These are phyloP conservation scores for Sinocyclocheilus maitianheensis DNA, from an alignment of 2,113 vertebrate genomes.

Conservation along the genomic window DNA sequence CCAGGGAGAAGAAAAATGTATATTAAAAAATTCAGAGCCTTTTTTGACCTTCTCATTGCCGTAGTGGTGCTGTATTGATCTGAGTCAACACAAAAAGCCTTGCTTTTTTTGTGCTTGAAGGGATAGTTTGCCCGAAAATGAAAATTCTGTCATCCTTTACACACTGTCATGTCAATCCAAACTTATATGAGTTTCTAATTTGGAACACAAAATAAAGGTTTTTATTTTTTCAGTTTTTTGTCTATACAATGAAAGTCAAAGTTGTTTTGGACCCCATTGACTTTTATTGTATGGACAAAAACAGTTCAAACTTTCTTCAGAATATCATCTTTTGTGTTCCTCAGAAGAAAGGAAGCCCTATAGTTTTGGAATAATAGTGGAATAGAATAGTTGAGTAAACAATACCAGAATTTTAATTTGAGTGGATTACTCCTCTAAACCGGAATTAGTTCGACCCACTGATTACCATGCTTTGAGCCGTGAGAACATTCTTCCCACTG, in stretches of 20 bases:
- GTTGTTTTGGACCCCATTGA: not conserved
- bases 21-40: not conserved
- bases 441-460: conserved; percentile 54
- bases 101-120: conserved; percentile 27
- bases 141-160: not conserved
- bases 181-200: not conserved
- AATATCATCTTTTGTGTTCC: not conserved
- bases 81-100: conserved; percentile 45
- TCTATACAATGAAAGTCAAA: not conserved
- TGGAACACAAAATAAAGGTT: too few species aligned
- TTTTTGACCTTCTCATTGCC: not conserved
- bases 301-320: not conserved
- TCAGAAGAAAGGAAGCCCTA: not conserved
- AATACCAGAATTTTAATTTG: not conserved
- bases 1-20: conserved; percentile 20
- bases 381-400: not conserved
- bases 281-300: not conserved
- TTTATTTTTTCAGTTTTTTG: too few species aligned
- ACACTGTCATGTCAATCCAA: not conserved
- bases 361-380: not conserved
- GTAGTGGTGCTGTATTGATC: conserved; percentile 33
- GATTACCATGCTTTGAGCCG: conserved; percentile 45
- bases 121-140: not conserved
- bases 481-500: conserved; percentile 50
- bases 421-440: conserved; percentile 2